These are phyloP conservation scores for Fratercula arctica DNA, from an alignment of 2,797 vertebrate genomes.

Conservation along the genomic window DNA sequence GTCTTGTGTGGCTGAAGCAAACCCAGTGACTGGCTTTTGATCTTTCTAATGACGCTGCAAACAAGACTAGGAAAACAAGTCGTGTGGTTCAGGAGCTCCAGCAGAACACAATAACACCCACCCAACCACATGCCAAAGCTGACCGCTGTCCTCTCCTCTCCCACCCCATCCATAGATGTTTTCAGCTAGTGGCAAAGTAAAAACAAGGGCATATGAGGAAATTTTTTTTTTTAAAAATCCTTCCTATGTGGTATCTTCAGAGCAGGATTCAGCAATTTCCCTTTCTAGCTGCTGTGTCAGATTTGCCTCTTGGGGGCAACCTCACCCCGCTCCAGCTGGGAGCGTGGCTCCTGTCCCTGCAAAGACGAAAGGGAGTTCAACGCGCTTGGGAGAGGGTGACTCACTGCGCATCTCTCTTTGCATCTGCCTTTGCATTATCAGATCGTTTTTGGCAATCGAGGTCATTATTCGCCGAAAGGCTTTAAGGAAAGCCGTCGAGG, in stretches of 20 bases:
- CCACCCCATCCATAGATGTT: not conserved
- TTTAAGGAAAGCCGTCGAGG: not conserved
- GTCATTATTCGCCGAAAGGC: slow-evolving; percentile 32
- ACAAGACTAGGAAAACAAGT: not conserved
- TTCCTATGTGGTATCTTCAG: not conserved
- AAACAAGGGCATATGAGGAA: not conserved
- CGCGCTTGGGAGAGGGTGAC: not conserved
- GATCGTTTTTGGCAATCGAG: slow-evolving; percentile 12
- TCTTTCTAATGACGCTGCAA: slow-evolving; percentile 25
- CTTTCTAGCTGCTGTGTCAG: not conserved
- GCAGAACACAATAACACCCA: not conserved
- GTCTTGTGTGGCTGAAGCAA: not conserved
- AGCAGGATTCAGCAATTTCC: not conserved
- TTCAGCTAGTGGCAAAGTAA: not conserved
- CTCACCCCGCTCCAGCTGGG: not conserved
- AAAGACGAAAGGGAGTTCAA: not conserved
- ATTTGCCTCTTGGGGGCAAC: slow-evolving; percentile 66
- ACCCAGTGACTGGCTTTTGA: not conserved
- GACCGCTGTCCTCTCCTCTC: not conserved
- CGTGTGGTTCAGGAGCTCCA: not conserved
- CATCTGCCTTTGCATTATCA: not conserved
- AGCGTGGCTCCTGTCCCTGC: not conserved
- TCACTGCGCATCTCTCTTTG: not conserved
- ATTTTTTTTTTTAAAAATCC: not conserved
- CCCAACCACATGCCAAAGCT: not conserved